Base-by-base conservation (phyloP, 2,113 vertebrate genomes). In the Prinia subflava region DNA sequence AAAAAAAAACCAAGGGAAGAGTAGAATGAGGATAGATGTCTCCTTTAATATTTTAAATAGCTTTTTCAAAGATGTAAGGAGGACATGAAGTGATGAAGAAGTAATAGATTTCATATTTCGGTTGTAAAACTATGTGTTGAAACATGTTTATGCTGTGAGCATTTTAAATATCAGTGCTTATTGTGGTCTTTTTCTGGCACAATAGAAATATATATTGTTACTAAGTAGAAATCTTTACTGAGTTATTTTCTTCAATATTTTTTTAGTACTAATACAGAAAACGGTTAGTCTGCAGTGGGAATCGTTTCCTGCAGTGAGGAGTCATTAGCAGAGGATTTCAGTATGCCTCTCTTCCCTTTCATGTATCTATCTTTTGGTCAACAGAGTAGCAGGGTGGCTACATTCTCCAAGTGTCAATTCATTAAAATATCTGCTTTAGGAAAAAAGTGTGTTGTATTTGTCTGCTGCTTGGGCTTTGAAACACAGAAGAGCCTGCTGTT, bases 241-340 rank as follows among this genome's bases (percentile, higher is more conserved):
- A 90, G 75, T 37, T 92, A 71, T 56, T 96, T 94, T 94, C 23
- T 82, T 91, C 52, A 55, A 2, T 95, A 64, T 96, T 91, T 96
- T 96, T 95, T 57, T 56, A 89, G 3, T 90, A 87, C 30, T 90
- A 80, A n/a, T 37, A 56, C 33, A 41, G 60, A 20, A 67, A 86
- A 27, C 1, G 7, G 24, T 80, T 95, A 37, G 22, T 57, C 21
- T 83, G 59, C 50, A 50, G 33, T 87, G 83, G 65, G 60, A 86
- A 53, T 90, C 83, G 30, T 42, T 73, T 90, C 65, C 44, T 94
- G 60, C 60, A 62, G 28, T 0, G 1, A 37, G 16, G 37, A 59
- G 27, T 49, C 39, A 84, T 74, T 27, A 73, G 3, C 33, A 33
- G 18, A 83, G 33, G 35, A 15, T 63, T 62, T 44, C 20, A 37